Base-by-base conservation (phyloP, 2,888 invertebrate genomes). In the Callyntrura sp. region DNA sequence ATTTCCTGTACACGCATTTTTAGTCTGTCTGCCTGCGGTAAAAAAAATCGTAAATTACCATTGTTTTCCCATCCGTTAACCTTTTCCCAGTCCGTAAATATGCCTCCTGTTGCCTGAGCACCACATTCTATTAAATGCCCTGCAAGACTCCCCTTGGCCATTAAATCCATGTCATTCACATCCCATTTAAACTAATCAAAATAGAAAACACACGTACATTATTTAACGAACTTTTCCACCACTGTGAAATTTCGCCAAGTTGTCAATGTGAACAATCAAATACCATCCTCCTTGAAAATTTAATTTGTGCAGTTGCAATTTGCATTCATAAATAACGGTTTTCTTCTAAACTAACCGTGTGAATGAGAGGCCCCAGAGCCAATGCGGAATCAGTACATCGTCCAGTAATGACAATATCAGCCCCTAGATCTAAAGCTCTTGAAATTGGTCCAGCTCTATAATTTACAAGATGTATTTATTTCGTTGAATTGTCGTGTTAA, bases 81-180 rank as follows among this genome's bases (percentile, higher is more conserved):
- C 79, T 91, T 90, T 51, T 95, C 94, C 95, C 95, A 95, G 92
- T 95, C 95, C 62, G 95, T 95, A 92, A 94, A 95, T 51, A 95
- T 94, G 5, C 95, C 95, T 25, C 95, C 95, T 70, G 95, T 95
- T 1, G 94, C 94, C 92, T 95, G 95, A 23, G 95, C 95, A 60
- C 95, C 95, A 94, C 95, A 95, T 93, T 95, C 95, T 48, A 95
- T 94, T 79, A 95, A 94, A 93, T 95, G 95, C 23, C 95, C 95
- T 51, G 95, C 95, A 85, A 95, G 93, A 92, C 95, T 95, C 85
- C 95, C 95, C 90, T 94, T 93, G 25, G 95, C 95, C 87, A 95
- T 93, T 20, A 94, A 93, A 92, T 95, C 94, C 93, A 94, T 94
- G 90, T 95, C 94, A 90, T 94, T 94, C 84, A 93, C 91, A 6